Evolutionary conservation across 2,113 vertebrate species (phyloP).

Genomic region (Glaucidium brasilianum): DNA sequence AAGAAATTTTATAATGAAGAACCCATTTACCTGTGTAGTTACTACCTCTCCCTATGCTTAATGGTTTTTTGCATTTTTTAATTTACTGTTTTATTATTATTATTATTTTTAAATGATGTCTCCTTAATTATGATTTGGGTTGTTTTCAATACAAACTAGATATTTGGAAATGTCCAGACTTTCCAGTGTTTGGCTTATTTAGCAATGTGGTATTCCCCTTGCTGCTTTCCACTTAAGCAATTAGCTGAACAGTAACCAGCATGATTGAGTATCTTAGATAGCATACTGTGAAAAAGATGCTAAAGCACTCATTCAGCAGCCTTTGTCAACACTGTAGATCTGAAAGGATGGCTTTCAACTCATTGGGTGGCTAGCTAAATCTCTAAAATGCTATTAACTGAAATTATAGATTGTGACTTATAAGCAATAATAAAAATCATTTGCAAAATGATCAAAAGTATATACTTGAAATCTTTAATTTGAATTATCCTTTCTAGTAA

Average conservation of each 20-base stretch:
- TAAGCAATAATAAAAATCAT: neutral
- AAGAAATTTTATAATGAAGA: neutral
- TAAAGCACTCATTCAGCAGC: neutral
- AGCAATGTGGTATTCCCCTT: slow-evolving; percentile 8
- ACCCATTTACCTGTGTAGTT: neutral
- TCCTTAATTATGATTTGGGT: neutral
- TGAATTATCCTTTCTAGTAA: neutral
- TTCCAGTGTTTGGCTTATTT: neutral
- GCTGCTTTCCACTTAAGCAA: neutral
- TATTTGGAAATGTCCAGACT: neutral
- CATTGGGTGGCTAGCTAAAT: neutral
- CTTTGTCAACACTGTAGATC: neutral
- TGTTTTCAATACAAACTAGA: neutral
- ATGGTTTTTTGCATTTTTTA: neutral
- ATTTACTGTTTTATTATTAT: neutral
- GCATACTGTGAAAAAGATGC: neutral
- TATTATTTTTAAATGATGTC: neutral
- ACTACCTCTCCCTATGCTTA: neutral
- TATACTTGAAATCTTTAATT: neutral
- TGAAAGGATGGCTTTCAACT: neutral
- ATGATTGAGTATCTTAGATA: neutral
- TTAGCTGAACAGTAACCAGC: neutral
- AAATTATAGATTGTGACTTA: neutral
- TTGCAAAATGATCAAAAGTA: neutral
- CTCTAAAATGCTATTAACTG: neutral